These are phyloP conservation scores for Eudemis profundana DNA, from an alignment of 2,888 invertebrate species.

Conservation along the genomic window DNA sequence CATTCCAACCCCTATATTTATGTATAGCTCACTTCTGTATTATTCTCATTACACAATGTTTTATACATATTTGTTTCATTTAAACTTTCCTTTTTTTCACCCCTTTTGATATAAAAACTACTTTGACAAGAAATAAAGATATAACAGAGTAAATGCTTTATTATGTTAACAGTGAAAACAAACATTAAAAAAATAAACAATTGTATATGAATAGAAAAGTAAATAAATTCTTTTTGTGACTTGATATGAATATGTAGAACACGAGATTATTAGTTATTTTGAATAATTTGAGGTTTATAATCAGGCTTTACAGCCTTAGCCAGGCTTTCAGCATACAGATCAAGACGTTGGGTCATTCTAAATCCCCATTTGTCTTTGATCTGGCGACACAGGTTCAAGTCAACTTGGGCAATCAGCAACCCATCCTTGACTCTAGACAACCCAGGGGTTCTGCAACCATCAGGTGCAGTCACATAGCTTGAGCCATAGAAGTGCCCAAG, in stretches of 20 bases:
- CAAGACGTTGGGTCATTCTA: conserved; percentile 97
- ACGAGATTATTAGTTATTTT: conserved; percentile 42
- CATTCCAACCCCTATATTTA: conserved; percentile 72
- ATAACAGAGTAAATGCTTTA: conserved; percentile 6
- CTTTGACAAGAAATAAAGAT: not conserved
- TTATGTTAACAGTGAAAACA: too few species aligned
- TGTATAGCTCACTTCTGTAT: conserved; percentile 82
- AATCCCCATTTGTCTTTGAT: conserved; percentile 98
- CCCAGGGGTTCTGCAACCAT: conserved; percentile 96
- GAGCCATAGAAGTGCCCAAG: conserved; percentile 99
- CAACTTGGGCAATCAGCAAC: conserved; percentile 94
- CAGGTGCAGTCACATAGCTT: conserved; percentile 96
- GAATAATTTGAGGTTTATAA: conserved; percentile 68
- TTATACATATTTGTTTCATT: conserved; percentile 75
- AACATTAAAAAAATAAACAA: conserved; percentile 14
- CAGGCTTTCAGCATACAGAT: conserved; percentile 94
- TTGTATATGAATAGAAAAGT: conserved; percentile 2
- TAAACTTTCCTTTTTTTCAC: conserved; percentile 36
- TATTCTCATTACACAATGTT: conserved; percentile 83
- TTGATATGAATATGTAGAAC: not conserved
- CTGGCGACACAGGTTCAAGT: conserved; percentile 97
- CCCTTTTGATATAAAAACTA: not conserved
- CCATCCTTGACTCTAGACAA: conserved; percentile 93
- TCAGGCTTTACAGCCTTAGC: conserved; percentile 66
- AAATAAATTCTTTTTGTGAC: not conserved